Conservation (phyloP, 1,140 invertebrate species). For the Drosophila arawakana region DNA sequence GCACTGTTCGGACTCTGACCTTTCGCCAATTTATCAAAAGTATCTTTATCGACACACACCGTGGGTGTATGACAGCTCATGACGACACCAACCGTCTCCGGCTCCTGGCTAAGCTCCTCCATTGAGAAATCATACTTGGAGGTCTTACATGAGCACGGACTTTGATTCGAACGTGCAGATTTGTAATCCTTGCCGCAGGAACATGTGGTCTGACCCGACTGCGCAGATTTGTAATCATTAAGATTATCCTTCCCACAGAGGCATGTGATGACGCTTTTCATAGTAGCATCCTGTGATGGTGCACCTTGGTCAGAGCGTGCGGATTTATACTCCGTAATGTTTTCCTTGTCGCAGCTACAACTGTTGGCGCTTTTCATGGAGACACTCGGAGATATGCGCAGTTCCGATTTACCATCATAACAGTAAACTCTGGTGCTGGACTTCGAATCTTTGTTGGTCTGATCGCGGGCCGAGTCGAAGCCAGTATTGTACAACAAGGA, state of each 20-base stretch:
- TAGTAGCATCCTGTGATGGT: too few relatives aligned
- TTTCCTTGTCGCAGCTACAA: background rate
- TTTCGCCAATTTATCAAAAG: background rate
- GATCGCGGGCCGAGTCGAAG: background rate
- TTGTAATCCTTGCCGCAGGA: background rate
- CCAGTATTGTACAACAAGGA: background rate
- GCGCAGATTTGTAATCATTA: too few relatives aligned
- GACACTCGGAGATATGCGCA: background rate
- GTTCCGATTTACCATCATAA: background rate
- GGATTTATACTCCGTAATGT: background rate
- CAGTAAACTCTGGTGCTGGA: background rate
- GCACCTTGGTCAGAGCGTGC: background rate
- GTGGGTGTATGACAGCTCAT: background rate
- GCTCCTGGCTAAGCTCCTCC: background rate
- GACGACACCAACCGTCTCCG: slow-evolving; percentile 5
- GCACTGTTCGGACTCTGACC: too few relatives aligned
- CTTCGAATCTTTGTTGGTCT: background rate
- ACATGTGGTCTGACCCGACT: background rate
- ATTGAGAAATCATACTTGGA: slow-evolving; percentile 1
- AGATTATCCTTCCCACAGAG: too few relatives aligned
- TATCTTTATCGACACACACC: slow-evolving; percentile 1
- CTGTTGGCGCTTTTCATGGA: background rate
- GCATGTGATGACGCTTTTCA: too few relatives aligned
- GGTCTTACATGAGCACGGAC: slow-evolving; percentile 7
- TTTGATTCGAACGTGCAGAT: slow-evolving; percentile 2